Evolutionary conservation across 1,140 invertebrate species (phyloP).

Genomic region (Euglossa dilemma): DNA sequence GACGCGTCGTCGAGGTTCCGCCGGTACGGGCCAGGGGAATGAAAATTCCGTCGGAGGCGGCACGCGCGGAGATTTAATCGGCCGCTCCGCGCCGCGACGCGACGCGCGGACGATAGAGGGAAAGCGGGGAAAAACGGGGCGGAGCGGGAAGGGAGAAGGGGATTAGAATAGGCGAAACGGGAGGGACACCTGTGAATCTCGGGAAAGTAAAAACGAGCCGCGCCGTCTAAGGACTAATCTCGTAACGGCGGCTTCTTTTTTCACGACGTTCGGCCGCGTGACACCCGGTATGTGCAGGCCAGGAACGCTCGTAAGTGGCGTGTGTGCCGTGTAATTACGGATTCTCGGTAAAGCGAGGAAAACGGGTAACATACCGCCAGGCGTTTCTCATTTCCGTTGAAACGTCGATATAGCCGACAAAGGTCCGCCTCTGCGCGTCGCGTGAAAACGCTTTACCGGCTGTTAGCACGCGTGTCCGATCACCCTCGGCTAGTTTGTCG

Average conservation of each 20-base stretch:
- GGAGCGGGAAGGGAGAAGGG: too few relatives aligned
- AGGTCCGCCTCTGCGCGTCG: neutral
- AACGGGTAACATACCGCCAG: slow-evolving; percentile 37
- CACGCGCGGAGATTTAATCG: neutral
- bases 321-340: slow-evolving; percentile 53
- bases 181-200: slow-evolving; percentile 49
- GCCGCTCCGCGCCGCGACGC: neutral
- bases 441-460: neutral
- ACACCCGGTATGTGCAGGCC: slow-evolving; percentile 34
- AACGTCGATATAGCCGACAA: slow-evolving; percentile 46
- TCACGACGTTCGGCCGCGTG: slow-evolving; percentile 5
- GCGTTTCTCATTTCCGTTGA: slow-evolving; percentile 52
- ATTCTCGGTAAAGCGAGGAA: slow-evolving; percentile 50
- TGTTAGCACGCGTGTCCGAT: neutral
- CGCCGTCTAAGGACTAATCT: slow-evolving; percentile 45
- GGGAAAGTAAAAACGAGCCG: slow-evolving; percentile 45
- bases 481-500: neutral
- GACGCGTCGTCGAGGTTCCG: too few relatives aligned
- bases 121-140: too few relatives aligned
- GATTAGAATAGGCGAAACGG: slow-evolving; percentile 36
- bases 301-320: slow-evolving; percentile 40
- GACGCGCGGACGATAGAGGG: too few relatives aligned
- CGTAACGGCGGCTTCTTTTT: slow-evolving; percentile 47
- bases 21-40: too few relatives aligned
- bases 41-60: too few relatives aligned